phyloP scores from a whole-genome alignment of 1,140 invertebrate species.

The Rhagoletis pomonella region DNA sequence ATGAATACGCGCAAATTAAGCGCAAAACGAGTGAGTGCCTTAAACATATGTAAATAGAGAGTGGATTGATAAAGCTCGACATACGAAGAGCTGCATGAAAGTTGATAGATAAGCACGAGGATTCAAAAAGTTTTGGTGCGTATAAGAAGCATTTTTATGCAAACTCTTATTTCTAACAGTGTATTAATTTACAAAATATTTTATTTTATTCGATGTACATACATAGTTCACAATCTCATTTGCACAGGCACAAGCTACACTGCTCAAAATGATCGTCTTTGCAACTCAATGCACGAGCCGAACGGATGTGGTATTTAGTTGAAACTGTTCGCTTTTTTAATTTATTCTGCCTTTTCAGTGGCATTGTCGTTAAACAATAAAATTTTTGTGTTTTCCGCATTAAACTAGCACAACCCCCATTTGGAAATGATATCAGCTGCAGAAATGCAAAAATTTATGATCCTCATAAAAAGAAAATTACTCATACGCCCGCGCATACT shows the following conservation, averaged over 20 bases:
- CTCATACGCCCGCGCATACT: not conserved
- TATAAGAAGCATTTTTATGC: not conserved
- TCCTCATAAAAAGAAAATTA: conserved; percentile 26
- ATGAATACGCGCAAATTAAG: not conserved
- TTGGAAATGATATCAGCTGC: not conserved
- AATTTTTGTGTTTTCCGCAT: not conserved
- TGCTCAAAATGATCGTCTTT: no score
- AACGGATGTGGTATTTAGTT: no score
- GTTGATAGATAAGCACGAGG: not conserved
- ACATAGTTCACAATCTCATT: no score
- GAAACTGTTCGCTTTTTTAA: no score
- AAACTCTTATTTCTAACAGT: not conserved
- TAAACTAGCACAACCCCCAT: not conserved
- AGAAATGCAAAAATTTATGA: not conserved
- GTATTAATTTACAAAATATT: not conserved
- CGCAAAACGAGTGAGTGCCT: not conserved
- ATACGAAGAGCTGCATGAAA: not conserved
- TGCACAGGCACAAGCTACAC: no score
- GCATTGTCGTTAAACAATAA: no score
- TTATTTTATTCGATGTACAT: no score
- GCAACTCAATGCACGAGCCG: no score
- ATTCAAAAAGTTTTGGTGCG: conserved; percentile 58
- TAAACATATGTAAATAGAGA: not conserved
- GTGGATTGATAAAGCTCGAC: not conserved
- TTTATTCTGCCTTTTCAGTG: no score